phyloP scores from a whole-genome alignment of 2,888 invertebrate genomes.

The Caenorhabditis sp. region DNA sequence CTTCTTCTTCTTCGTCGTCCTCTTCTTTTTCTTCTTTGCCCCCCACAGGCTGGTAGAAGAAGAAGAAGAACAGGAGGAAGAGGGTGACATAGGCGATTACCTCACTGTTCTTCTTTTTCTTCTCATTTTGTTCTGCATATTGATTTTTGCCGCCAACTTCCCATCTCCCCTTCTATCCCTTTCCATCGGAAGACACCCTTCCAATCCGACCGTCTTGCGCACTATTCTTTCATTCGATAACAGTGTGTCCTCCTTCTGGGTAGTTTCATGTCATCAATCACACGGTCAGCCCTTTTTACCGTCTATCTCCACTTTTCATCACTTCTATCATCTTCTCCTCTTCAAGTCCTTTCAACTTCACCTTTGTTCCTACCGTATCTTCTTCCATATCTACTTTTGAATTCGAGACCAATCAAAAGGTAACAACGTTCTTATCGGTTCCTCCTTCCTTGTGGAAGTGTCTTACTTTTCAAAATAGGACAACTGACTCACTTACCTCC shows the following conservation, averaged over 20 bases:
- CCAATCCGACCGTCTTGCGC: conserved; percentile 44
- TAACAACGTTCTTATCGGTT: too few species aligned
- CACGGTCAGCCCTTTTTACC: conserved; percentile 36
- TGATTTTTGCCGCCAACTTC: conserved; percentile 48
- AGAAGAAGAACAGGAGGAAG: conserved; percentile 40
- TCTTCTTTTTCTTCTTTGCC: conserved; percentile 42
- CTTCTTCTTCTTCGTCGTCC: conserved; percentile 25
- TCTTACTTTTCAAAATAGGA: too few species aligned
- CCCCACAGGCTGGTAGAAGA: conserved; percentile 58
- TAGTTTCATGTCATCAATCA: conserved; percentile 59
- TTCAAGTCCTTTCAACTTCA: conserved; percentile 1
- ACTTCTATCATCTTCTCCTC: conserved; percentile 18
- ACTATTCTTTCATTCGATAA: conserved; percentile 53
- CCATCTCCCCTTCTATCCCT: conserved; percentile 25
- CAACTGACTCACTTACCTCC: too few species aligned
- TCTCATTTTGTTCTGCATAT: conserved; percentile 63
- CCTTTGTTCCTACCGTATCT: conserved; percentile 3
- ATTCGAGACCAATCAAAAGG: not conserved
- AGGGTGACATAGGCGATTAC: conserved; percentile 64
- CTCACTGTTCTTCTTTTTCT: conserved; percentile 60
- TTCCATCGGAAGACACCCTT: conserved; percentile 36
- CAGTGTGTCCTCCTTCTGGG: conserved; percentile 52
- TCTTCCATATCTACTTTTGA: not conserved
- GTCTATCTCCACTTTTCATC: conserved; percentile 14
- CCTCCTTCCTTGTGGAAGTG: too few species aligned